Base-by-base conservation (phyloP, 2,113 vertebrate species). In the Chitala chitala region DNA sequence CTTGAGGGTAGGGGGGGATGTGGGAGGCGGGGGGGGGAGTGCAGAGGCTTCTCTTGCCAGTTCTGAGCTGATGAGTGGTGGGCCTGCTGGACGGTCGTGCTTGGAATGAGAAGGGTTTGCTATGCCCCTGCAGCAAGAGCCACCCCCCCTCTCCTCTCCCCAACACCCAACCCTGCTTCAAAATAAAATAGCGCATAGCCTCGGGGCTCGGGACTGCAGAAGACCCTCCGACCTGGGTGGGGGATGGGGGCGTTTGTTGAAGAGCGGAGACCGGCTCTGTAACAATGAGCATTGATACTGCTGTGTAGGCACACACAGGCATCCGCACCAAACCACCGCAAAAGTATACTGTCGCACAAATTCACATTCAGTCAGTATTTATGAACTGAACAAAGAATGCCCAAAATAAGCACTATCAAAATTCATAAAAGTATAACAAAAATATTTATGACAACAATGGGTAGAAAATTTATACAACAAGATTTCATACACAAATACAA, bases 161-260 rank as follows among this genome's bases (percentile, higher is more conserved):
- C 42, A n/a, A n/a, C n/a, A n/a, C n/a, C n/a, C n/a, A n/a, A n/a
- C 15, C 26, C 13, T 5, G 22, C 22, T 12, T 50, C 3, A 9
- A 48, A 69, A 50, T 44, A 69, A 22, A 29, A 29, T 24, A 33
- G 66, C 5, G 29, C 66, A 31, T 69, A 69, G 66, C 66, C 46
- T 69, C 42, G 26, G 48, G 66, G 44, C 66, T 69, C 5, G 46
- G 46, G 66, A 69, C 44, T 69, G 66, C 66, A 69, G 44, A 69
- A 50, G 42, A 26, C 38, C 38, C 17, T 44, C 42, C 42, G 40
- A 66, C 64, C 64, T 10, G 24, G 46, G 26, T 17, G 7, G 26
- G 48, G 46, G 46, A n/a, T 2, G 65, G 13, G 44, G 38, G 64
- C n/a, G 5, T 64, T 33, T 64, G 13, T 24, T 51, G 48, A 2